Evolutionary conservation across 2,888 invertebrate species (phyloP).

Genomic region (Erynnis tages): DNA sequence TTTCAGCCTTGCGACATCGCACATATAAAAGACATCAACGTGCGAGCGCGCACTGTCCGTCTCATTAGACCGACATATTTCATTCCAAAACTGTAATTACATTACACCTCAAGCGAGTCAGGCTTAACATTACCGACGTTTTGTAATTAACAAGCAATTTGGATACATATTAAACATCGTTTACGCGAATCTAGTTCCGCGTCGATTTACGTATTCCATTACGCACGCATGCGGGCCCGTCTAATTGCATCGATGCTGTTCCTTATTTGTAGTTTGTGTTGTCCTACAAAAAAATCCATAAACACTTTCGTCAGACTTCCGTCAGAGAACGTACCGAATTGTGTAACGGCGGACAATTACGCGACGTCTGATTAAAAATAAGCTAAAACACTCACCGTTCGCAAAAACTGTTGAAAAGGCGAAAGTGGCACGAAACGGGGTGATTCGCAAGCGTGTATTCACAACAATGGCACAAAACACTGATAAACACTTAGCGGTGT

Average conservation of each 20-base stretch:
- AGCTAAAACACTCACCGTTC: conserved; percentile 66
- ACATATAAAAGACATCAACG: conserved; percentile 74
- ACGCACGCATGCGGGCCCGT: conserved; percentile 33
- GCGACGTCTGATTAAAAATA: conserved; percentile 53
- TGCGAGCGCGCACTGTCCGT: conserved; percentile 26
- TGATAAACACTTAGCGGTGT: conserved; percentile 52
- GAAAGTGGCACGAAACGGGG: conserved; percentile 54
- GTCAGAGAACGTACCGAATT: conserved; percentile 40
- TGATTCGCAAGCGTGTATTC: conserved; percentile 40
- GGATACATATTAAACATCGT: conserved; percentile 29
- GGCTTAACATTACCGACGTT: conserved; percentile 15
- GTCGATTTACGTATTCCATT: conserved; percentile 32
- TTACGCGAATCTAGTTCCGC: conserved; percentile 37
- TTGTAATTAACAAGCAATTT: conserved; percentile 33
- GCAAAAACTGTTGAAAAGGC: conserved; percentile 63
- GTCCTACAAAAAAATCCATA: conserved; percentile 6
- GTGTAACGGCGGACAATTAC: conserved; percentile 32
- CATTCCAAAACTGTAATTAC: conserved; percentile 21
- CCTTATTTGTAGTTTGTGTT: conserved; percentile 17
- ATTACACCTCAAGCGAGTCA: conserved; percentile 22
- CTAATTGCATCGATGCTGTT: conserved; percentile 29
- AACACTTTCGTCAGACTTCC: conserved; percentile 35
- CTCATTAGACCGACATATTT: not conserved
- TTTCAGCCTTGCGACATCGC: conserved; percentile 12
- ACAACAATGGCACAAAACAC: conserved; percentile 63